Base-by-base conservation (phyloP, 1,140 invertebrate genomes). In the Oryctes rhinoceros region DNA sequence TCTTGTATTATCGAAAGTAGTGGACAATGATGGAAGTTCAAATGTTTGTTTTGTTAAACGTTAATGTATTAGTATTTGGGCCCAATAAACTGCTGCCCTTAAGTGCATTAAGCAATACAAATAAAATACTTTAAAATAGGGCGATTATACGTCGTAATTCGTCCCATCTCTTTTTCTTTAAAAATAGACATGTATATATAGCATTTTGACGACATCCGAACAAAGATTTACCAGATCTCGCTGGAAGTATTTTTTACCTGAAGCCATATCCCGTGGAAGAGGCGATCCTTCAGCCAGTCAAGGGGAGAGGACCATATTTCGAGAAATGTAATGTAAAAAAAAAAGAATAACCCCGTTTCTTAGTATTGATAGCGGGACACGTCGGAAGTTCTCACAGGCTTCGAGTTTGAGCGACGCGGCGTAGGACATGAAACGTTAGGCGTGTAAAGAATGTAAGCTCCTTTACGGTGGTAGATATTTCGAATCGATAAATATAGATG, bases 241-340 rank as follows among this genome's bases (percentile, higher is more conserved):
- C 13, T 18, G n/a, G 49, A 53, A 53, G 4, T 53, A 53, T 53
- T 53, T 53, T 53, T 53, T 53, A 53, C 49, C 47, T 24, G 77
- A 20, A 24, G n/a, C 49, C n/a, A 35, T 49, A 24, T 37, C 48
- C 20, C 18, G 7, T 1, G 9, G 20, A 62, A 62, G 13, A 35
- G 24, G 13, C 35, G 39, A 24, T 30, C 0, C 48, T 3, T 20
- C 9, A 53, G 62, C n/a, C 49, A n/a, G 44, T 49, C 30, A 6
- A 44, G 44, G 76, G 24, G 24, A 78, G 9, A 20, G 24, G 35
- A 35, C 62, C 37, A 78, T 49, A 78, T 59, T 59, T 49, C 77
- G 47, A 49, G 77, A 78, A 62, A 48, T 15, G 18, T n/a, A 78
- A 18, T 10, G 9, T 44, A 44, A 5, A 44, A 44, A 53, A 18